Conservation (phyloP, 2,797 vertebrate species). For the Argya squamiceps region DNA sequence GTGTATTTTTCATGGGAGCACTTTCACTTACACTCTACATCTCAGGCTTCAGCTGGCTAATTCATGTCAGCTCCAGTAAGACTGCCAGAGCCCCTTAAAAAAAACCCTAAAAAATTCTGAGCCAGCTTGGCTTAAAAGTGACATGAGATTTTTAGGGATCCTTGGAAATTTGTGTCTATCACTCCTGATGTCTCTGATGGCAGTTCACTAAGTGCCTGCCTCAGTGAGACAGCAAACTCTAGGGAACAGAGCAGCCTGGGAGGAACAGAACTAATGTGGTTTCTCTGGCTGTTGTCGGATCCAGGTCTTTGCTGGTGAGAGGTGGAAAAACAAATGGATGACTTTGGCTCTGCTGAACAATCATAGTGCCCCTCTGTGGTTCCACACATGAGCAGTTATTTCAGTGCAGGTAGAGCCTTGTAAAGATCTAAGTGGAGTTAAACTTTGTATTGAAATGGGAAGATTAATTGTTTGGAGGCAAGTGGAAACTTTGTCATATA, state of each 20-base stretch:
- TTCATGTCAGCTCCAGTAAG: not conserved
- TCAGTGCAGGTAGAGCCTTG: not conserved
- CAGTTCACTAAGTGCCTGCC: not conserved
- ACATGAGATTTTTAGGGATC: not conserved
- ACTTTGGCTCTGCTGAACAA: not conserved
- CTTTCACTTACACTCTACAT: slow-evolving; percentile 6
- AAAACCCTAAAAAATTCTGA: not conserved
- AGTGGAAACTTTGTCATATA: not conserved
- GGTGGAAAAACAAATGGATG: not conserved
- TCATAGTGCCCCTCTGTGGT: slow-evolving; percentile 1
- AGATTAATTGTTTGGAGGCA: not conserved
- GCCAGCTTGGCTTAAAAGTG: not conserved
- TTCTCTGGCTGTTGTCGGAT: not conserved
- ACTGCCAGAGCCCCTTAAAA: not conserved
- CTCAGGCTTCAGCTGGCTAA: not conserved
- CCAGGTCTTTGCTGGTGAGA: not conserved
- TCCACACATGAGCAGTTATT: not conserved
- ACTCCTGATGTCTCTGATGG: not conserved
- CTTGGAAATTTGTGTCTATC: slow-evolving; percentile 13
- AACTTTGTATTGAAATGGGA: not conserved
- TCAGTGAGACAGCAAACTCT: not conserved
- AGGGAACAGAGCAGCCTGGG: not conserved
- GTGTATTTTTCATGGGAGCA: slow-evolving; percentile 82
- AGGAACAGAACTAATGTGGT: not conserved
- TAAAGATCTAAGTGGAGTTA: not conserved